Conservation (phyloP, 37 sponge, comb jelly and placozoan genomes). For the Aphrocallistes beatrix region DNA sequence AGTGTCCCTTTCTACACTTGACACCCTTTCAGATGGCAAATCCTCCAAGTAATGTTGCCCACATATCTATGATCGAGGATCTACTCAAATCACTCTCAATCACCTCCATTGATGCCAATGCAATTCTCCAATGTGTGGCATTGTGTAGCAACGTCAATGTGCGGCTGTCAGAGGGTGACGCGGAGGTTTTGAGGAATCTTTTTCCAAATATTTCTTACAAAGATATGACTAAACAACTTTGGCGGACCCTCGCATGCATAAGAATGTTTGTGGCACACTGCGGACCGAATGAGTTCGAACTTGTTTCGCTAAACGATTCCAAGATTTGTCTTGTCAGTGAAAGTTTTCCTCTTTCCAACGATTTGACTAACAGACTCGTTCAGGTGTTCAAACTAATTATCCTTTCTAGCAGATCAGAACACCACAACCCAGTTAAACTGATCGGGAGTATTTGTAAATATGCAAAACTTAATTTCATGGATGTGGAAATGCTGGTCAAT, state of each 20-base stretch:
- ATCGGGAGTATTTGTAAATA: not conserved
- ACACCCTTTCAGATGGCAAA: not conserved
- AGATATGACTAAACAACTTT: not conserved
- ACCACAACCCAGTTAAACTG: not conserved
- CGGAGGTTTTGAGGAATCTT: not conserved
- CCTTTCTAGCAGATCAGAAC: not conserved
- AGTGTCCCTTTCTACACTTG: not conserved
- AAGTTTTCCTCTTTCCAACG: not conserved
- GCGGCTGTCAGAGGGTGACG: not conserved
- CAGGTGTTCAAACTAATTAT: not conserved
- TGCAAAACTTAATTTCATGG: not conserved
- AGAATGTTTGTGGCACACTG: constrained; percentile 1
- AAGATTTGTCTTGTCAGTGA: not conserved
- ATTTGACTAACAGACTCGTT: not conserved
- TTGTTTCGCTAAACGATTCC: not conserved
- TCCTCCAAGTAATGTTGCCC: not conserved
- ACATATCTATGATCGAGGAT: not conserved
- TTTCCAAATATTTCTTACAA: not conserved
- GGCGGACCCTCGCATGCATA: not conserved
- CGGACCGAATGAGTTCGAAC: not conserved
- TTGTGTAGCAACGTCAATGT: not conserved
- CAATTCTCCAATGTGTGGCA: not conserved
- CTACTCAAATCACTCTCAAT: not conserved
- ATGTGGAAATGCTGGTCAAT: not conserved
- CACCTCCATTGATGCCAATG: not conserved